Base-by-base conservation (phyloP, 1,140 invertebrate species). In the Drosophila sp. region DNA sequence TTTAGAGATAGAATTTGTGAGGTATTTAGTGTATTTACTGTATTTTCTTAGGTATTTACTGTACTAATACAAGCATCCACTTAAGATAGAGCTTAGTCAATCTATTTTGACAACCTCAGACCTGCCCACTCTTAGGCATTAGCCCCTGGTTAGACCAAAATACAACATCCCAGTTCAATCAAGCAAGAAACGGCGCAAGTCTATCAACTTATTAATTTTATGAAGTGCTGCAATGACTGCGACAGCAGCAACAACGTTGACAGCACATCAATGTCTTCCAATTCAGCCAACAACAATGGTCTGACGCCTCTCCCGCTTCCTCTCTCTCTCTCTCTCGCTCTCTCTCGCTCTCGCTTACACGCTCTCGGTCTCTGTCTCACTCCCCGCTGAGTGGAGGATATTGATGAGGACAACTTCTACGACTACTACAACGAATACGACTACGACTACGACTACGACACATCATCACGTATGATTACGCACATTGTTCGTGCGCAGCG, bases 401-500 rank as follows among this genome's bases (percentile, higher is more conserved):
- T 36, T 70, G 78, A 71, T 45, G 62, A 56, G 54, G 41, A 64
- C 50, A 57, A 61, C 63, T 57, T 71, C 59, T 27, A 45, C 43
- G 65, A 62, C 64, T 21, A 21, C 21, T 21, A 21, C 21, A 4
- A 21, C n/a, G 48, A 34, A 40, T 58, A 25, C 9, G 32, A 51
- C 41, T 14, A 45, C 36, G 53, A 59, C 46, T 59, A 65, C 48
- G 62, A 59, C 66, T 63, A 57, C 69, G 69, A 76, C 84, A 72
- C 83, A 89, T 84, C 89, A 90, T 91, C 81, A 91, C 89, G 84
- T 91, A 80, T 91, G 89, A 91, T 91, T 91, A 91, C 84, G 84
- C 89, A 83, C 89, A 91, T 91, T 91, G 89, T 91, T 90, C 76
- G 87, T 80, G 87, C 71, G 81, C 81, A 90, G 76, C 76, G 77